Conservation (phyloP, 2,113 vertebrate genomes). For the Tachysurus fulvidraco region DNA sequence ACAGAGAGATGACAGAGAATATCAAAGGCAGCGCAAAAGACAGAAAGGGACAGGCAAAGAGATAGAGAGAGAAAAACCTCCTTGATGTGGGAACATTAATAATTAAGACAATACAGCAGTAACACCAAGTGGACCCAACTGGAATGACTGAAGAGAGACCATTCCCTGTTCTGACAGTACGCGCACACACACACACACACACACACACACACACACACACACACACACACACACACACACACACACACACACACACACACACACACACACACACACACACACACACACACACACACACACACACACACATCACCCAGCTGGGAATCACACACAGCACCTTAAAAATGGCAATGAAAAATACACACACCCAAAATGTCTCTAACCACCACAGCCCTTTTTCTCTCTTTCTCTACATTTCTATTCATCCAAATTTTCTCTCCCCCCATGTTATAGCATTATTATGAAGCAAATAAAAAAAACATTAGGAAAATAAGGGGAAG, state of each 20-base stretch:
- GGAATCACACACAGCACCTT: conserved; percentile 34
- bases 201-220: conserved; percentile 36
- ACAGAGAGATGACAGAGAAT: conserved; percentile 39
- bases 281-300: conserved; percentile 46
- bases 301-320: conserved; percentile 37
- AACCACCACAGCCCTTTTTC: neutral
- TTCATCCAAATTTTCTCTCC: neutral
- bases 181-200: conserved; percentile 46
- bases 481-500: neutral
- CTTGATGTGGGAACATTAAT: conserved; percentile 57
- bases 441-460: neutral
- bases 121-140: conserved; percentile 26
- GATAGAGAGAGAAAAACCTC: conserved; percentile 36
- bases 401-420: neutral
- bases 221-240: conserved; percentile 44
- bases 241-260: conserved; percentile 41
- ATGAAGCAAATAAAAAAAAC: neutral
- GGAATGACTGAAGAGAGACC: conserved; percentile 35
- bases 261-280: conserved; percentile 41
- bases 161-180: conserved; percentile 43
- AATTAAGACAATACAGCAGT: conserved; percentile 53
- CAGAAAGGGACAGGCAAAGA: conserved; percentile 14
- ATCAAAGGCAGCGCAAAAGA: conserved; percentile 8
- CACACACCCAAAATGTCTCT: conserved; percentile 43
- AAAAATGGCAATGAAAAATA: conserved; percentile 43